Conservation (phyloP, 2,113 vertebrate genomes). For the Tupaia tana region DNA sequence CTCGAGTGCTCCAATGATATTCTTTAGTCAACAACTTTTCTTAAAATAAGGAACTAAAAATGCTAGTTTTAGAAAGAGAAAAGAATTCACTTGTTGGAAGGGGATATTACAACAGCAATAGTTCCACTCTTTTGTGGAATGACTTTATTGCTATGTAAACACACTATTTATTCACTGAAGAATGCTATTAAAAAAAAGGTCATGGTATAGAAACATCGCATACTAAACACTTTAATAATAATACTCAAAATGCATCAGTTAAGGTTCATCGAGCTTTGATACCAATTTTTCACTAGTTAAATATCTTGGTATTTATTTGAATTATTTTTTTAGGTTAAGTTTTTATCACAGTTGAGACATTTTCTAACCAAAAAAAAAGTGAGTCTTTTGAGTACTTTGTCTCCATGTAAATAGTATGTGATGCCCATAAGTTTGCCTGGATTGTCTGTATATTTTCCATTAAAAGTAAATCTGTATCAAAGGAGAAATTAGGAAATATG, state of each 20-base stretch:
- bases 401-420: background rate
- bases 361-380: background rate
- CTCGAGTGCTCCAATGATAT: background rate
- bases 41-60: background rate
- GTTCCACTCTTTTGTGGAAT: background rate
- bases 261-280: background rate
- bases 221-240: conserved; percentile 25
- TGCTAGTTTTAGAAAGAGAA: background rate
- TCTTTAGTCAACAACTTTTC: background rate
- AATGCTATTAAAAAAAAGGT: background rate
- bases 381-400: background rate
- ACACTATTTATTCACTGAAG: background rate
- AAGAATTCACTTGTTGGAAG: background rate
- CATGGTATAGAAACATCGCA: background rate
- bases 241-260: background rate
- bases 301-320: background rate
- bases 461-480: background rate
- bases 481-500: background rate
- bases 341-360: background rate
- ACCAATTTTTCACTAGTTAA: background rate
- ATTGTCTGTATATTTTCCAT: background rate
- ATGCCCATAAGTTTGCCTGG: background rate
- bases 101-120: background rate
- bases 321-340: background rate
- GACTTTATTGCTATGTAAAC: background rate